Evolutionary conservation across 2,113 vertebrate genomes (phyloP).

Genomic region (Mixornis gularis): DNA sequence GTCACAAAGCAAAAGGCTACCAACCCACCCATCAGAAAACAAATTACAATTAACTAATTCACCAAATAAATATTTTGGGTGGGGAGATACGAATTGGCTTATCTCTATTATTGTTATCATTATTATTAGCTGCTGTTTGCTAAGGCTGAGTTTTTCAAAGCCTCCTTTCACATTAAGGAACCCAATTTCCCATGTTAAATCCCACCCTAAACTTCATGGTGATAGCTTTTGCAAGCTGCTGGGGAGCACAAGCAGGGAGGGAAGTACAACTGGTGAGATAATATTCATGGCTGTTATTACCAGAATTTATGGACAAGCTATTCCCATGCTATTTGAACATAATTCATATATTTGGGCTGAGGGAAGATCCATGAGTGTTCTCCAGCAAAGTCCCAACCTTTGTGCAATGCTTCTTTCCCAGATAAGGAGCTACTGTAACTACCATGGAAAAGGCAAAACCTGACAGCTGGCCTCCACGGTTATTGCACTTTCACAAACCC

Average conservation of each 20-base stretch:
- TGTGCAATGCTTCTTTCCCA: not conserved
- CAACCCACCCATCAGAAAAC: not conserved
- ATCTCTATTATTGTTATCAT: not conserved
- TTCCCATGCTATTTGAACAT: not conserved
- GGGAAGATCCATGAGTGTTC: not conserved
- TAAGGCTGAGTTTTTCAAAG: conserved; percentile 1
- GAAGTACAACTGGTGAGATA: not conserved
- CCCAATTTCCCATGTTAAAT: not conserved
- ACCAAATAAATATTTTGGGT: conserved; percentile 8
- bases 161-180: not conserved
- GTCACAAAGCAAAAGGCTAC: not conserved
- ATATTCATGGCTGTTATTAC: not conserved
- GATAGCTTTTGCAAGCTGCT: not conserved
- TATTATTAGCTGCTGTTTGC: conserved; percentile 12
- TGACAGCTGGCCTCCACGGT: fast-evolving
- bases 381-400: not conserved
- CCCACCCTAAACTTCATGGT: not conserved
- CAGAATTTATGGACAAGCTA: not conserved
- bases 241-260: not conserved
- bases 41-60: conserved; percentile 10
- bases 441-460: not conserved
- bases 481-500: not conserved
- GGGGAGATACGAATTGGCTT: not conserved
- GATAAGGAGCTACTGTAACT: not conserved
- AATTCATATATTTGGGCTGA: not conserved